phyloP scores from a whole-genome alignment of 1,140 invertebrate species.

The Contarinia nasturtii region DNA sequence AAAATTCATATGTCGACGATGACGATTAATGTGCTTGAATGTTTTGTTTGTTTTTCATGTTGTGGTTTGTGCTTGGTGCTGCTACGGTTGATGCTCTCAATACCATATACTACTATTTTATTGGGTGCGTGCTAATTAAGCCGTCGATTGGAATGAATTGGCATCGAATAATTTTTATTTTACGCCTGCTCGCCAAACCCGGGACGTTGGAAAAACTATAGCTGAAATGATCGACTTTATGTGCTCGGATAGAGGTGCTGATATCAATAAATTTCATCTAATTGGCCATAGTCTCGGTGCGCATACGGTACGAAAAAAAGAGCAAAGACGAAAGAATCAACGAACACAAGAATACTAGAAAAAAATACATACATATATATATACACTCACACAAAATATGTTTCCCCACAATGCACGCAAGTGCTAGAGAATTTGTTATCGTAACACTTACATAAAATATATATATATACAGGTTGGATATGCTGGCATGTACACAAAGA shows the following conservation, averaged over 20 bases:
- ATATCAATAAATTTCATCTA: constrained; percentile 35
- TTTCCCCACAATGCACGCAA: too few relatives aligned
- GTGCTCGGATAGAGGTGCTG: constrained; percentile 26
- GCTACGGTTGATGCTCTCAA: not conserved
- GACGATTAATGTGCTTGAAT: too few relatives aligned
- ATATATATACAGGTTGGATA: constrained; percentile 36
- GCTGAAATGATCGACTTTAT: constrained; percentile 39
- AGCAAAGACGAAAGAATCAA: too few relatives aligned
- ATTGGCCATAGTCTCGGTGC: constrained; percentile 76
- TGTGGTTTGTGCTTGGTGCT: too few relatives aligned
- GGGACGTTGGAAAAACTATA: constrained; percentile 36
- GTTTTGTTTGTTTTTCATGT: too few relatives aligned
- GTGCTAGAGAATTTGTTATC: too few relatives aligned
- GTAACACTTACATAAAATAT: too few relatives aligned
- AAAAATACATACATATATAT: too few relatives aligned
- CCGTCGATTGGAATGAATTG: constrained; percentile 44
- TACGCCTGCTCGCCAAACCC: constrained; percentile 38
- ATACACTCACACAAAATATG: too few relatives aligned
- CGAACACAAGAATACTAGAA: too few relatives aligned
- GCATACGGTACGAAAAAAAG: constrained; percentile 50
- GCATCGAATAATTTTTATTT: constrained; percentile 43
- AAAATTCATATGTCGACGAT: too few relatives aligned
- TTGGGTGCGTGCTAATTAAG: constrained; percentile 4
- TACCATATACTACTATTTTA: too few relatives aligned
- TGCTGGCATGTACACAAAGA: constrained; percentile 36